Evolutionary conservation across 1,140 invertebrate species (phyloP).

Genomic region (Telenomus remus): DNA sequence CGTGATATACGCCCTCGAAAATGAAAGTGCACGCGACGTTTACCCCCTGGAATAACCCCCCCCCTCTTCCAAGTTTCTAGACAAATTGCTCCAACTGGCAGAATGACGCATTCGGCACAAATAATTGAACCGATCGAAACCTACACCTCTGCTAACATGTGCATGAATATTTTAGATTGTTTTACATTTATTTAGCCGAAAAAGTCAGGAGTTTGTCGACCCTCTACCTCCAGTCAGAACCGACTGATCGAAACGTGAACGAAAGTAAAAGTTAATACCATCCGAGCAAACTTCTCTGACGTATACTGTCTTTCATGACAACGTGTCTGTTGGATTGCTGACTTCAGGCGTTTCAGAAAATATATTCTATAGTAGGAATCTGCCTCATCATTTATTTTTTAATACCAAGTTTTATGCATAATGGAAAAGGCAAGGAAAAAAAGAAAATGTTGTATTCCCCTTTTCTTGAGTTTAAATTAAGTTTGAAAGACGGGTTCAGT

Average conservation of each 20-base stretch:
- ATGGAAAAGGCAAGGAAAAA: too few species aligned
- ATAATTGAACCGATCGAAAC: slow-evolving; percentile 44
- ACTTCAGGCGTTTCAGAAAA: slow-evolving; percentile 3
- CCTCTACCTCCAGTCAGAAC: neutral
- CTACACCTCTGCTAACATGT: slow-evolving; percentile 13
- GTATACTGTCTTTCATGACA: neutral
- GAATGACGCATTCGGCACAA: slow-evolving; percentile 41
- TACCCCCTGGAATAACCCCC: slow-evolving; percentile 35
- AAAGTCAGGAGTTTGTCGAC: neutral
- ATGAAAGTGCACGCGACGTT: slow-evolving; percentile 61
- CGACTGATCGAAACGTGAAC: neutral
- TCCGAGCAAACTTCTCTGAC: slow-evolving; percentile 3
- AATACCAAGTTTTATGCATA: neutral
- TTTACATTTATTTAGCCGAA: slow-evolving; percentile 14
- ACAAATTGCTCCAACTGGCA: slow-evolving; percentile 36
- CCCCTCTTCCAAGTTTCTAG: slow-evolving; percentile 32
- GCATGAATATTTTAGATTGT: slow-evolving; percentile 12
- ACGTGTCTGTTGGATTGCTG: neutral
- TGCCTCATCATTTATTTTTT: neutral
- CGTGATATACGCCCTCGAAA: slow-evolving; percentile 62
- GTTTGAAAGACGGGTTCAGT: too few species aligned
- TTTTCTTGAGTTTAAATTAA: too few species aligned
- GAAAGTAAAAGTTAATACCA: slow-evolving; percentile 16
- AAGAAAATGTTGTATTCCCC: too few species aligned
- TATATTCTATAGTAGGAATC: neutral